Evolutionary conservation across 2,888 invertebrate genomes (phyloP).

Genomic region (Drosophila borborema): DNA sequence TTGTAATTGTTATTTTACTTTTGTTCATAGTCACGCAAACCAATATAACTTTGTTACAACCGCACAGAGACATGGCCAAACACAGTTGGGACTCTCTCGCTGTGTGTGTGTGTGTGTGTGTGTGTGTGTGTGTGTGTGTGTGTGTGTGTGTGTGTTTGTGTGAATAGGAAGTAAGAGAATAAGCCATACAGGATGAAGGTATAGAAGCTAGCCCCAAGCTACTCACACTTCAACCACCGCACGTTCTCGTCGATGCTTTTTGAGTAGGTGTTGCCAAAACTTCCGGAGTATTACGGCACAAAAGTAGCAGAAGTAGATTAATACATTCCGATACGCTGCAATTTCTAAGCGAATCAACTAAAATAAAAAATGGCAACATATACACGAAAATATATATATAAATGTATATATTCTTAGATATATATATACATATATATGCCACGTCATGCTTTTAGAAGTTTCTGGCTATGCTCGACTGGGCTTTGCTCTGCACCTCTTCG

Average conservation of each 20-base stretch:
- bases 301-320: conserved; percentile 67
- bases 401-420: conserved; percentile 17
- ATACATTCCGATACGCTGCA: conserved; percentile 74
- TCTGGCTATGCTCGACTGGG: conserved; percentile 20
- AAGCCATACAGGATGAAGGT: conserved; percentile 58
- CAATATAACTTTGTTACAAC: conserved; percentile 80
- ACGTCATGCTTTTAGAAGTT: conserved; percentile 35
- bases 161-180: conserved; percentile 36
- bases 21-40: conserved; percentile 80
- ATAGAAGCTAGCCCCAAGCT: conserved; percentile 10
- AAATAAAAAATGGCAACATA: conserved; percentile 22
- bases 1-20: conserved; percentile 79
- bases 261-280: conserved; percentile 80
- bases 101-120: conserved; percentile 22
- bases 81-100: conserved; percentile 43
- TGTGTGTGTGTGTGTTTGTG: conserved; percentile 19
- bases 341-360: conserved; percentile 46
- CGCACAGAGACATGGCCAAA: conserved; percentile 73
- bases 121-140: conserved; percentile 17
- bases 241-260: conserved; percentile 60
- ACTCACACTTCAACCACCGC: conserved; percentile 12
- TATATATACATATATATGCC: conserved; percentile 2
- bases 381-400: conserved; percentile 40
- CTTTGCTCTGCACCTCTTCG: conserved; percentile 12
- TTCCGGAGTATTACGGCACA: conserved; percentile 69